These are phyloP conservation scores for Formica aserva DNA, from an alignment of 2,888 invertebrate species.

Conservation along the genomic window DNA sequence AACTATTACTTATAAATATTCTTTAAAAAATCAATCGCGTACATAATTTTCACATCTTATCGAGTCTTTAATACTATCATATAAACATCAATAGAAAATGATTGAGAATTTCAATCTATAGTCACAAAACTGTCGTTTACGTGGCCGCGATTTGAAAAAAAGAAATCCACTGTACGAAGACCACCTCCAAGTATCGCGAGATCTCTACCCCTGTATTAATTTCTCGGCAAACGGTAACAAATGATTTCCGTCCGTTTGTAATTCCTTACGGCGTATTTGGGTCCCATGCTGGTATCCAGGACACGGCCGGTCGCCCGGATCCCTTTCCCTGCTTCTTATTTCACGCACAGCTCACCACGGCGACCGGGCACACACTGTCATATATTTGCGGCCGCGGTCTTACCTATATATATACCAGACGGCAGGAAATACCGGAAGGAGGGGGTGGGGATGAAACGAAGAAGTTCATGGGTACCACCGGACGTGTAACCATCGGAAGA, in stretches of 20 bases:
- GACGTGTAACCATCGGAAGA: slow-evolving; percentile 47
- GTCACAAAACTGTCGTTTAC: not conserved
- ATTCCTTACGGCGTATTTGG: slow-evolving; percentile 76
- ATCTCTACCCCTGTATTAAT: not conserved
- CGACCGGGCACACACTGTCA: slow-evolving; percentile 79
- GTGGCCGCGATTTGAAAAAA: not conserved
- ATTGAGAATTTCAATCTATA: not conserved
- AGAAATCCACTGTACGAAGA: not conserved
- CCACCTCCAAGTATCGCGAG: not conserved
- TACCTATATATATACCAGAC: slow-evolving; percentile 80
- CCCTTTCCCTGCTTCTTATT: slow-evolving; percentile 49
- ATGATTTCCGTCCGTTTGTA: not conserved
- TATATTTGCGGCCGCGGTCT: slow-evolving; percentile 80
- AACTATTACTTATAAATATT: not conserved
- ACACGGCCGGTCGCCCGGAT: slow-evolving; percentile 25
- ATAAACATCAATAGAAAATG: not conserved
- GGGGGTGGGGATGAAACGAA: slow-evolving; percentile 67
- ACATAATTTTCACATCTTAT: not conserved
- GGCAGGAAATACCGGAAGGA: slow-evolving; percentile 79
- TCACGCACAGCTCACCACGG: slow-evolving; percentile 57
- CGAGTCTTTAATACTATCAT: not conserved
- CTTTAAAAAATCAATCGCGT: not conserved
- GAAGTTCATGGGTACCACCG: slow-evolving; percentile 63
- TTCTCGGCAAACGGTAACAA: not conserved
- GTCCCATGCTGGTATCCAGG: slow-evolving; percentile 71